Evolutionary conservation across 2,888 invertebrate species (phyloP).

Genomic region (Dorcus parallelipipedus): DNA sequence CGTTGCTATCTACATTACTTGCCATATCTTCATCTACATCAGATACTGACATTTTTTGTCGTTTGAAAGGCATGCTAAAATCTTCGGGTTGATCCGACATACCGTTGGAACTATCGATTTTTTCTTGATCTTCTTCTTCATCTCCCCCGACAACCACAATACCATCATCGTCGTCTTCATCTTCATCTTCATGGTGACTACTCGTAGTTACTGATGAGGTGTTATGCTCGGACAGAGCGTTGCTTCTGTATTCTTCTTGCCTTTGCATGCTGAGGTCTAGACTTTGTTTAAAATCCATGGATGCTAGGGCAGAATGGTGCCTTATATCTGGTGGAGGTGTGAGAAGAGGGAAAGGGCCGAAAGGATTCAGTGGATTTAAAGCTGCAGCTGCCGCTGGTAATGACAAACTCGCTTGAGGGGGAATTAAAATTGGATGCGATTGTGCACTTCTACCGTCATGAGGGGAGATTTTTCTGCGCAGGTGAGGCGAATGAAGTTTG

Average conservation of each 20-base stretch:
- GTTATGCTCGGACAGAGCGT: slow-evolving; percentile 28
- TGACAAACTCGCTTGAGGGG: slow-evolving; percentile 66
- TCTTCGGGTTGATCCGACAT: slow-evolving; percentile 62
- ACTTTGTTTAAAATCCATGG: slow-evolving; percentile 63
- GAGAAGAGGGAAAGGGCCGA: slow-evolving; percentile 74
- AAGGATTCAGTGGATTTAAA: slow-evolving; percentile 70
- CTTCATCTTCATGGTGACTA: slow-evolving; percentile 43
- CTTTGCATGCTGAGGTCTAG: slow-evolving; percentile 57
- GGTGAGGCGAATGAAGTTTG: slow-evolving; percentile 92
- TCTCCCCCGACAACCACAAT: slow-evolving; percentile 77
- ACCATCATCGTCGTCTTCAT: slow-evolving; percentile 72
- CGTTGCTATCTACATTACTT: slow-evolving; percentile 64
- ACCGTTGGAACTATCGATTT: slow-evolving; percentile 46
- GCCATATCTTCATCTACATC: slow-evolving; percentile 56
- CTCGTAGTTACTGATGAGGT: slow-evolving; percentile 34
- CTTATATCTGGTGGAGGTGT: slow-evolving; percentile 67
- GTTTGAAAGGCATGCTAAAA: slow-evolving; percentile 65
- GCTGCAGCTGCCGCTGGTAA: slow-evolving; percentile 54
- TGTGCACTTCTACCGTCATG: slow-evolving; percentile 90
- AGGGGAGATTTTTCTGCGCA: slow-evolving; percentile 89
- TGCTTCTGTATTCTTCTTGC: slow-evolving; percentile 48
- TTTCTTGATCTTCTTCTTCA: slow-evolving; percentile 47
- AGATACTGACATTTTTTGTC: slow-evolving; percentile 55
- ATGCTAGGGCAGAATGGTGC: slow-evolving; percentile 56
- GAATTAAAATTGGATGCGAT: slow-evolving; percentile 75